Conservation (phyloP, 1,140 invertebrate genomes). For the Drosophila repleta region DNA sequence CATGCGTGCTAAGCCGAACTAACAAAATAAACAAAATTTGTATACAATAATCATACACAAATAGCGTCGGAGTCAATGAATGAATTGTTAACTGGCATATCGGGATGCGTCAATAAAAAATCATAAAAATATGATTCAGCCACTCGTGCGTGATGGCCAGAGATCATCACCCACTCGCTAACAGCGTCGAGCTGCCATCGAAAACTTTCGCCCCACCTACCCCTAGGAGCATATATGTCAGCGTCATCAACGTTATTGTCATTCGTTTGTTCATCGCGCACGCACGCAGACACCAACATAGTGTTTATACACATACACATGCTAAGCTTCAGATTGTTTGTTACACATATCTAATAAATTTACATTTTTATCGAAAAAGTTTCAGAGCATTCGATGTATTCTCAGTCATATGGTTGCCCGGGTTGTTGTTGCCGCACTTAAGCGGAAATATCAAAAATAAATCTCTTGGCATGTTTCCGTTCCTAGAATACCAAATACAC, state of each 20-base stretch:
- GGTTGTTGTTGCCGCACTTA: conserved; percentile 46
- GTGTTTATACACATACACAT: neutral
- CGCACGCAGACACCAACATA: conserved; percentile 5
- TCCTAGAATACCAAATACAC: conserved; percentile 70
- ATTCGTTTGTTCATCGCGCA: conserved; percentile 55
- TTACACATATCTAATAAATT: conserved; percentile 80
- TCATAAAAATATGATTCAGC: conserved; percentile 73
- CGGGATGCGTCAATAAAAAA: conserved; percentile 74
- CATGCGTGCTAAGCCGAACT: conserved; percentile 33
- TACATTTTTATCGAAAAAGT: conserved; percentile 83
- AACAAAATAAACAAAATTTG: conserved; percentile 30
- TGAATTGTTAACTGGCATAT: conserved; percentile 70
- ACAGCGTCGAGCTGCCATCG: neutral
- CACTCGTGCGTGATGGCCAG: conserved; percentile 60
- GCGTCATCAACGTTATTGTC: conserved; percentile 69
- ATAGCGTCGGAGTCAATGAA: conserved; percentile 50
- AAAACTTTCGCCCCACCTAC: neutral
- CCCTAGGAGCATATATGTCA: neutral
- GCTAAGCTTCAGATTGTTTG: conserved; percentile 62
- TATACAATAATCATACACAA: conserved; percentile 23
- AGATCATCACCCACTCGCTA: neutral
- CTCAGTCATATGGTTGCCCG: conserved; percentile 24
- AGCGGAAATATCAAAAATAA: conserved; percentile 83
- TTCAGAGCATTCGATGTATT: conserved; percentile 46
- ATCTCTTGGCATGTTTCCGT: conserved; percentile 76